Evolutionary conservation across 2,113 vertebrate genomes (phyloP).

Genomic region (Dolichotis patagonum): DNA sequence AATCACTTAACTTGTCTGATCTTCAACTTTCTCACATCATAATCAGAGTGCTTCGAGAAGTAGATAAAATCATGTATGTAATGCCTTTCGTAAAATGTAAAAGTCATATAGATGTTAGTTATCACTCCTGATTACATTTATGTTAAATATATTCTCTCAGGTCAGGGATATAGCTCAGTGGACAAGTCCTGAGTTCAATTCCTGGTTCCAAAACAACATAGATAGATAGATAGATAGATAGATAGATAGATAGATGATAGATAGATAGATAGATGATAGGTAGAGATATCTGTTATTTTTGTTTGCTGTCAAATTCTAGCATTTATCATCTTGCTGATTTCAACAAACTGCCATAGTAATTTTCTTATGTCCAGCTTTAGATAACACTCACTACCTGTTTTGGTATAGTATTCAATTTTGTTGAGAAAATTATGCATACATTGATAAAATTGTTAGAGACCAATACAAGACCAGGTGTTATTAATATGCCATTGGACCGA

Average conservation of each 20-base stretch:
- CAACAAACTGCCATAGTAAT: not conserved
- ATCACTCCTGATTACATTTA: not conserved
- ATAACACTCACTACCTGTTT: not conserved
- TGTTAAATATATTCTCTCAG: not conserved
- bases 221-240: too few relatives aligned
- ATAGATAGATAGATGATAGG: too few relatives aligned
- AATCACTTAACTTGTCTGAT: not conserved
- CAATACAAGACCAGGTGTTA: not conserved
- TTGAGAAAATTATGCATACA: not conserved
- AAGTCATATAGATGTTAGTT: not conserved
- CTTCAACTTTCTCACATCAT: not conserved
- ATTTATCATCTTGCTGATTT: constrained; percentile 10
- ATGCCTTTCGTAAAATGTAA: not conserved
- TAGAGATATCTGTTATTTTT: not conserved
- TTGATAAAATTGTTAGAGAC: not conserved
- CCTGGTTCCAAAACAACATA: too few relatives aligned
- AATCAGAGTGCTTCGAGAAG: not conserved
- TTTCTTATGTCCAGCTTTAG: not conserved
- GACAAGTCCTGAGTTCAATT: too few relatives aligned
- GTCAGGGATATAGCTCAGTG: too few relatives aligned
- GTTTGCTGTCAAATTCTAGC: not conserved
- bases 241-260: too few relatives aligned
- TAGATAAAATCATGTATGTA: not conserved
- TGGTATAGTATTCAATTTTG: not conserved
- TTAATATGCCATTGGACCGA: not conserved